Evolutionary conservation across 2,113 vertebrate species (phyloP).

Genomic region (Colossoma macropomum): DNA sequence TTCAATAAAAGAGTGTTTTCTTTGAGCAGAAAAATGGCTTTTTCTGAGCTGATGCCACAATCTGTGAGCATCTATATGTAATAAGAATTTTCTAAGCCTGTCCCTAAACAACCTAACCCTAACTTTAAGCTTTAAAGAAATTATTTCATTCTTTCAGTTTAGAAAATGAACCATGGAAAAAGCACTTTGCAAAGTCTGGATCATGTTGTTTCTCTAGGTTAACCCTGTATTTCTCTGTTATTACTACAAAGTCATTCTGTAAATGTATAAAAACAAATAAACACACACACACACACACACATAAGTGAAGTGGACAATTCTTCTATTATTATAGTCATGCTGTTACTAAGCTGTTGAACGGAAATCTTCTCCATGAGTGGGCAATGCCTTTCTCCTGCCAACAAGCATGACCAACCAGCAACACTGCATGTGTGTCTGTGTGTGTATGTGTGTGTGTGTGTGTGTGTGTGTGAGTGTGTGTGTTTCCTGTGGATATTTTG

Average conservation of each 20-base stretch:
- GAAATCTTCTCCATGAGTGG: constrained; percentile 38
- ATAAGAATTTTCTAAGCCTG: too few species aligned
- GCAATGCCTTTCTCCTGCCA: constrained; percentile 24
- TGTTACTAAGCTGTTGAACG: constrained; percentile 19
- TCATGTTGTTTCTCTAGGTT: not conserved
- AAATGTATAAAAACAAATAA: too few species aligned
- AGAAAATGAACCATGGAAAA: too few species aligned
- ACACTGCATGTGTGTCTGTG: not conserved
- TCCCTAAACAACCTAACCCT: too few species aligned
- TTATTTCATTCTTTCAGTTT: too few species aligned
- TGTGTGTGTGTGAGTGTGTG: constrained; percentile 1
- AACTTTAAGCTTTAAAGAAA: too few species aligned
- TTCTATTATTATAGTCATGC: constrained; percentile 32
- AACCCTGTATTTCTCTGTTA: too few species aligned
- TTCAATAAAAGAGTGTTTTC: too few species aligned
- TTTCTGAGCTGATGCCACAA: too few species aligned
- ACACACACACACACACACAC: constrained; percentile 39
- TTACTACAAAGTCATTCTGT: too few species aligned
- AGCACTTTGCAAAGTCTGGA: not conserved
- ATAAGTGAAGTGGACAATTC: not conserved
- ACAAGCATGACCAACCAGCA: not conserved
- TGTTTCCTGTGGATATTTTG: constrained; percentile 49
- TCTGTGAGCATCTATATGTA: too few species aligned
- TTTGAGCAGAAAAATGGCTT: too few species aligned
- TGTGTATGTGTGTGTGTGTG: constrained; percentile 10